Evolutionary conservation across 37 sponge, comb jelly and placozoan genomes (phyloP).

Genomic region (Tethya wilhelma): DNA sequence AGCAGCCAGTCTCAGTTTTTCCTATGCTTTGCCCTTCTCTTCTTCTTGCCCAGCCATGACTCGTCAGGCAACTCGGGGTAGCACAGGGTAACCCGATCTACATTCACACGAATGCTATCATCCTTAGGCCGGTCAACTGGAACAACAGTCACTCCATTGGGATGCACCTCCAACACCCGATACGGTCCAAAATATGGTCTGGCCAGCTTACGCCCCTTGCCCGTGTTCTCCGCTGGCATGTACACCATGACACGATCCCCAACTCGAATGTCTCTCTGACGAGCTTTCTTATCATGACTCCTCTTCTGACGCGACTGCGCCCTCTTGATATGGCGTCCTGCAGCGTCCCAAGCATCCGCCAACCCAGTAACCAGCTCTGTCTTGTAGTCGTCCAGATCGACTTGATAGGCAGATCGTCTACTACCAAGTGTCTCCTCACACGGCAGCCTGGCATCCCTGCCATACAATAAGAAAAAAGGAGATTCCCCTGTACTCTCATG

Average conservation of each 20-base stretch:
- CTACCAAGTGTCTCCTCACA: conserved; percentile 6
- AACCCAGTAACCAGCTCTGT: conserved; percentile 6
- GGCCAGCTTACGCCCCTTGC: conserved; percentile 25
- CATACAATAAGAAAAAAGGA: conserved; percentile 50
- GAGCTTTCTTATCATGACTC: conserved; percentile 27
- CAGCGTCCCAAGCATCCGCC: conserved; percentile 42
- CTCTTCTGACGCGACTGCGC: conserved; percentile 56
- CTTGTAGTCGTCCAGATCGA: conserved; percentile 19
- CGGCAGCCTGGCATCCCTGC: conserved; percentile 52
- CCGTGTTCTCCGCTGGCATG: conserved; percentile 42
- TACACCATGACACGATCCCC: conserved; percentile 54
- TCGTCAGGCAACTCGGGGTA: no score
- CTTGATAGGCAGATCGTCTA: not conserved
- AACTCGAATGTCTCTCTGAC: not conserved
- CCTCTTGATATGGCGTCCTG: conserved; percentile 10
- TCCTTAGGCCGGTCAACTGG: no score
- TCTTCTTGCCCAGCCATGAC: no score
- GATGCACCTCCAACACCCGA: conserved; percentile 36
- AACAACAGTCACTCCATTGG: no score
- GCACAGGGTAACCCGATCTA: no score
- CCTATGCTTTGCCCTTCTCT: no score
- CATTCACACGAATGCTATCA: no score
- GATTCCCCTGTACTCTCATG: conserved; percentile 52
- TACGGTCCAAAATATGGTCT: conserved; percentile 52
- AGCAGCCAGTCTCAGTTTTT: no score